Conservation (phyloP, 1,140 invertebrate species). For the Musca domestica region DNA sequence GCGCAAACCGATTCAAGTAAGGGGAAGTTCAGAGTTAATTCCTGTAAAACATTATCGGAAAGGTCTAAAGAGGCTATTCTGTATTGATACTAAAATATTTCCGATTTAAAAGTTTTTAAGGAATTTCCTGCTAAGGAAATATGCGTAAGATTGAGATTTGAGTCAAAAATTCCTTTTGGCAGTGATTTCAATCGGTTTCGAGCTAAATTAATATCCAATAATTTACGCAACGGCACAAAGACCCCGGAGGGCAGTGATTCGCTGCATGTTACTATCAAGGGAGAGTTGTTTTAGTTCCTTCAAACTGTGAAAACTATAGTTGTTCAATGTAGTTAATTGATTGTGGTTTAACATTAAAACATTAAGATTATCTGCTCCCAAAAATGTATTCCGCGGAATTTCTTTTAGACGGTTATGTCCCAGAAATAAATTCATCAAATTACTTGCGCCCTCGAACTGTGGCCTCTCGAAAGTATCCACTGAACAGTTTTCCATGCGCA, state of each 20-base stretch:
- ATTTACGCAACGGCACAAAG: slow-evolving; percentile 39
- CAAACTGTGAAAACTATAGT: slow-evolving; percentile 43
- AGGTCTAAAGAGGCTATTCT: slow-evolving; percentile 37
- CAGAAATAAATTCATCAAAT: slow-evolving; percentile 46
- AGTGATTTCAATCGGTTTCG: slow-evolving; percentile 39
- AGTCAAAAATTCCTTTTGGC: slow-evolving; percentile 44
- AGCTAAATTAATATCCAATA: slow-evolving; percentile 41
- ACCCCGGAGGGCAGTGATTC: slow-evolving; percentile 38
- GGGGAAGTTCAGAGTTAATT: slow-evolving; percentile 44
- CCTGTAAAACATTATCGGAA: slow-evolving; percentile 45
- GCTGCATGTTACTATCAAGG: slow-evolving; percentile 39
- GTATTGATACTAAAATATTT: slow-evolving; percentile 39
- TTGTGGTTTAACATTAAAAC: slow-evolving; percentile 39
- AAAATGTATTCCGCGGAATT: slow-evolving; percentile 50
- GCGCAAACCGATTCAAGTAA: slow-evolving; percentile 32
- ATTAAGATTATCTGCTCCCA: slow-evolving; percentile 47
- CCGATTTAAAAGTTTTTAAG: slow-evolving; percentile 44
- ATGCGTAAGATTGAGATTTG: slow-evolving; percentile 42
- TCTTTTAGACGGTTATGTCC: slow-evolving; percentile 43
- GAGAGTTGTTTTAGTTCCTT: slow-evolving; percentile 46
- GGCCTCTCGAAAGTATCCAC: slow-evolving; percentile 47
- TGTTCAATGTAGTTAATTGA: slow-evolving; percentile 36
- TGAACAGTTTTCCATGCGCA: slow-evolving; percentile 50
- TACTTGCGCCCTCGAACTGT: slow-evolving; percentile 50
- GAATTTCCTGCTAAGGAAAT: slow-evolving; percentile 39